Percentiles rank a stretch among this genome's conserved stretches.
These are phyloP conservation scores for Coenobita brevimanus DNA, from an alignment of 1,140 invertebrate species.

Conservation along the genomic window DNA sequence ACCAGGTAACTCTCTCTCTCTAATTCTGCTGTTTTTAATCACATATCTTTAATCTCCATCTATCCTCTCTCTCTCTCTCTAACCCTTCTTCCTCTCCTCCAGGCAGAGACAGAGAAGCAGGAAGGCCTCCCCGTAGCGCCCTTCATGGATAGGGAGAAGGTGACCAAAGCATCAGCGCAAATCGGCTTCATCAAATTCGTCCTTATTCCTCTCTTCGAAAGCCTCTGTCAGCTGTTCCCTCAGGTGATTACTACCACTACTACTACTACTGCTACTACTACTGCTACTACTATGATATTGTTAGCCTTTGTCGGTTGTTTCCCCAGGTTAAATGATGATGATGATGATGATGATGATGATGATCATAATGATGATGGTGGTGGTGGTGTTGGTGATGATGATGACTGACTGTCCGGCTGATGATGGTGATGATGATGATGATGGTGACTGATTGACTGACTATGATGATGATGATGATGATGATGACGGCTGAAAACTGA, in stretches of 20 bases:
- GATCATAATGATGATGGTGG: too few species aligned
- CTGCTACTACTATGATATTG: too few species aligned
- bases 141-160: conserved; percentile 91
- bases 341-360: too few species aligned
- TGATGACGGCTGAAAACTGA: too few species aligned
- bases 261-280: neutral
- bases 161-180: conserved; percentile 88
- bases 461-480: too few species aligned
- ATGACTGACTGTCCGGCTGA: too few species aligned
- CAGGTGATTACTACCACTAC: conserved; percentile 78
- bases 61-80: neutral
- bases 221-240: conserved; percentile 81
- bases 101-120: conserved; percentile 83
- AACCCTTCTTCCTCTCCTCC: neutral
- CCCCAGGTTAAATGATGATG: neutral
- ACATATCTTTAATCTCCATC: neutral
- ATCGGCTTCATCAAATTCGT: conserved; percentile 90
- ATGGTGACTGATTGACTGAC: too few species aligned
- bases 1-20: conserved; percentile 78
- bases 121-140: conserved; percentile 89
- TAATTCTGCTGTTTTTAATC: too few species aligned
- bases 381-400: too few species aligned
- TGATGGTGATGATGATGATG: too few species aligned
- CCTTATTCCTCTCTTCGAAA: conserved; percentile 85
- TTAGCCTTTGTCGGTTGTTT: neutral